Evolutionary conservation across 2,113 vertebrate genomes (phyloP).

Genomic region (Nothobranchius furzeri): DNA sequence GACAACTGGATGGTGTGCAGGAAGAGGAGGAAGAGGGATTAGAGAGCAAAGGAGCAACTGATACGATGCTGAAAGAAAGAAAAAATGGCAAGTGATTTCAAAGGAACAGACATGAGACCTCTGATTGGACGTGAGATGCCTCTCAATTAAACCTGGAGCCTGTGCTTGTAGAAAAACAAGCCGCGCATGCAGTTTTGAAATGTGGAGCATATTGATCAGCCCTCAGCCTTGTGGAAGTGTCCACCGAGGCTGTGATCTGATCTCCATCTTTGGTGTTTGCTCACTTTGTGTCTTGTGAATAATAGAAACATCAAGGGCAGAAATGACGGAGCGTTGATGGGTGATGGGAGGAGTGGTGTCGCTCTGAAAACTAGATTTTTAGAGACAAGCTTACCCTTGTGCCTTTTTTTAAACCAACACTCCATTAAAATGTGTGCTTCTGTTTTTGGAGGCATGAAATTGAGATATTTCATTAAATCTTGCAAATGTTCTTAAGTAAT

Average conservation of each 20-base stretch:
- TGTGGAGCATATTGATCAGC: slow-evolving; percentile 60
- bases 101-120: slow-evolving; percentile 45
- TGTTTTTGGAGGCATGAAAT: neutral
- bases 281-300: slow-evolving; percentile 34
- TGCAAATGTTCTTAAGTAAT: slow-evolving; percentile 13
- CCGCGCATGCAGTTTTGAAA: slow-evolving; percentile 40
- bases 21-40: slow-evolving; percentile 8
- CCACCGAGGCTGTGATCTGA: slow-evolving; percentile 40
- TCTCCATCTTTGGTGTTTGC: slow-evolving; percentile 19
- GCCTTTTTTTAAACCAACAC: too few relatives aligned
- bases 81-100: slow-evolving; percentile 55
- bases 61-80: slow-evolving; percentile 28
- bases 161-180: slow-evolving; percentile 10
- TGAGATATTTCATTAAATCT: neutral
- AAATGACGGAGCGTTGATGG: slow-evolving; percentile 25
- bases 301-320: slow-evolving; percentile 42
- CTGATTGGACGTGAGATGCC: slow-evolving; percentile 50
- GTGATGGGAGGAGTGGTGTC: slow-evolving; percentile 31
- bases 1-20: slow-evolving; percentile 4
- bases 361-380: neutral
- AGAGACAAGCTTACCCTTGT: too few relatives aligned
- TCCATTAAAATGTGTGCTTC: neutral
- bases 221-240: slow-evolving; percentile 48
- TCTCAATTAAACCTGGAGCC: slow-evolving; percentile 43
- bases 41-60: slow-evolving; percentile 30